A percentile compares a stretch with the other conserved stretches of the same genome.
Evolutionary conservation across 1,140 invertebrate genomes (phyloP).

Genomic region (Mycetomoellerius zeteki): DNA sequence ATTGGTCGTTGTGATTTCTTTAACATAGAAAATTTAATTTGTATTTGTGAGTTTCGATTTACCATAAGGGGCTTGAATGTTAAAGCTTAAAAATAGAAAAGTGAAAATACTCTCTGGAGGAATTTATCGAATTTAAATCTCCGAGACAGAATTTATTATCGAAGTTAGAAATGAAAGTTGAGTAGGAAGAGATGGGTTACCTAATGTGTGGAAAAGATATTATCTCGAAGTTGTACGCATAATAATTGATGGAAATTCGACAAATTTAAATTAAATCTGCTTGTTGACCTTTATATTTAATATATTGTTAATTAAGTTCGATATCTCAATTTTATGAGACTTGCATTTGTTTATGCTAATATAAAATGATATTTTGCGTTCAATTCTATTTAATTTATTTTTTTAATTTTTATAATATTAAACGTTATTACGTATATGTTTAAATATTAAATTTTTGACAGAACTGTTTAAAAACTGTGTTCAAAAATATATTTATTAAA

Average conservation of each 20-base stretch:
- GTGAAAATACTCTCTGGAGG: slow-evolving; percentile 47
- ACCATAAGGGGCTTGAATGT: slow-evolving; percentile 38
- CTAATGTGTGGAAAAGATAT: background rate
- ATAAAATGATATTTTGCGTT: background rate
- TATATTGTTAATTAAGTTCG: background rate
- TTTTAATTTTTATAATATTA: background rate
- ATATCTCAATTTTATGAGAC: background rate
- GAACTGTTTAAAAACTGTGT: background rate
- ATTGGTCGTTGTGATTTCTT: slow-evolving; percentile 2
- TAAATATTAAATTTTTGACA: background rate
- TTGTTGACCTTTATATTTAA: background rate
- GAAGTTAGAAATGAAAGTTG: background rate
- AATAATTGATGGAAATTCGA: background rate
- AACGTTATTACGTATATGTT: background rate
- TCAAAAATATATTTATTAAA: slow-evolving; percentile 32
- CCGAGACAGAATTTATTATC: slow-evolving; percentile 62
- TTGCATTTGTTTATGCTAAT: background rate
- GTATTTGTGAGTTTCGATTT: slow-evolving; percentile 67
- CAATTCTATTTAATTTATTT: background rate
- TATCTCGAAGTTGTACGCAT: background rate
- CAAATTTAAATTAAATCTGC: slow-evolving; percentile 11
- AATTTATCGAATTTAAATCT: slow-evolving; percentile 57
- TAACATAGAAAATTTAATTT: slow-evolving; percentile 60
- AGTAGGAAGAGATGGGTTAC: background rate
- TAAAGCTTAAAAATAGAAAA: slow-evolving; percentile 57